Evolutionary conservation across 1,140 invertebrate species (phyloP), one percentile per base, ranked within the genome.

Genomic region (Pentalonia nigronervosa): DNA sequence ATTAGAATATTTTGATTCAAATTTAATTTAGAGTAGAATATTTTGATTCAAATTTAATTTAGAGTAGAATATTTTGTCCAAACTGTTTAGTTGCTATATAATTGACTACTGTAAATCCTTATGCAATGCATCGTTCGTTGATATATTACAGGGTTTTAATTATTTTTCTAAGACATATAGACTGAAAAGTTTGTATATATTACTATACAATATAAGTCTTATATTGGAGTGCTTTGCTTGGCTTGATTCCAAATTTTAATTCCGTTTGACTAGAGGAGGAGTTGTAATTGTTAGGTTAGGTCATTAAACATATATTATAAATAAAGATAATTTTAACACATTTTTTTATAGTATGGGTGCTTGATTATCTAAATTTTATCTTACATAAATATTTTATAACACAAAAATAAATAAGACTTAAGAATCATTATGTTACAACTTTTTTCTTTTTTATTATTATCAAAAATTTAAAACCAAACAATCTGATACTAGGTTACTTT

Each of bases 241-340:
- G 60, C 30, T 67, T n/a, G 14, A 67, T 30, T n/a, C 60, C 60
- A 67, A 67, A 67, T 7, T 67, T 67, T 30, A n/a, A 67, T 67
- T 67, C 30, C 14, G 4, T 67, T 17, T 67, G 4, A 67, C 60
- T 30, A 67, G 60, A 67, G 14, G 14, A n/a, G 60, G n/a, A 11
- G 60, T 6, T n/a, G n/a, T 67, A 67, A 17, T 67, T n/a, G 30
- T n/a, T 67, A 7, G 60, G 14, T 17, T n/a, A 67, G 60, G 30
- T 67, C 60, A n/a, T 67, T 67, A 67, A n/a, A 67, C n/a, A 67
- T n/a, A 67, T n/a, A 67, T 67, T 67, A 67, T 67, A 30, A 67
- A 67, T 67, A n/a, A 76, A 76, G 60, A 76, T 76, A 76, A 76
- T n/a, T n/a, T 14, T 76, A n/a, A n/a, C 30, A 76, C 21, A n/a